These are phyloP conservation scores for Crypturellus tataupa DNA, from an alignment of 2,797 vertebrate species.

Conservation along the genomic window DNA sequence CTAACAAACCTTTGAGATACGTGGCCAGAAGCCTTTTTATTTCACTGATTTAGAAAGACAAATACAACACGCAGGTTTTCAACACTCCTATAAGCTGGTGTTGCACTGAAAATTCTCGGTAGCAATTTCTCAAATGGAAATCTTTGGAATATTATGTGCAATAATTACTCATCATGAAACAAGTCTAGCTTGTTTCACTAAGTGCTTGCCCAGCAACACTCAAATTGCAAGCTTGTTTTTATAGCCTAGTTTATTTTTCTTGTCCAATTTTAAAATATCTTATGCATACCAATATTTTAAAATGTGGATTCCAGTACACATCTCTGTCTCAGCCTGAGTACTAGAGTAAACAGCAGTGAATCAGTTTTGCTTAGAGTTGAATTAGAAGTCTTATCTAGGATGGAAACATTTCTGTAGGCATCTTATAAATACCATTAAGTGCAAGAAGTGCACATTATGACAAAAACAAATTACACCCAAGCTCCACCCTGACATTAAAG, in stretches of 20 bases:
- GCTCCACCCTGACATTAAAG: conserved; percentile 76
- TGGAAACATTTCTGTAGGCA: conserved; percentile 68
- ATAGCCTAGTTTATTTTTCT: conserved; percentile 68
- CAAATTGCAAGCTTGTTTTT: conserved; percentile 66
- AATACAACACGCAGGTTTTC: conserved; percentile 22
- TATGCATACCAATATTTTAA: background rate
- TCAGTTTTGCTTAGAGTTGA: conserved; percentile 25
- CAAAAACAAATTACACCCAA: conserved; percentile 73
- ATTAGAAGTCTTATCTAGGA: conserved; percentile 60
- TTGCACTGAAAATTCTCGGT: conserved; percentile 30
- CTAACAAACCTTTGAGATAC: background rate
- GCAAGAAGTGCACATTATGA: conserved; percentile 71
- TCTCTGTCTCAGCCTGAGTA: background rate
- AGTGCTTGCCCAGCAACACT: conserved; percentile 71
- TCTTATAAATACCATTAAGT: conserved; percentile 70
- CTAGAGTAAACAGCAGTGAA: conserved; percentile 27
- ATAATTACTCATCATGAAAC: conserved; percentile 69
- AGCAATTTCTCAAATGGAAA: conserved; percentile 70
- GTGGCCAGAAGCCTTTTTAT: background rate
- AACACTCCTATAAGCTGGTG: conserved; percentile 32
- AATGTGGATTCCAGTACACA: conserved; percentile 14
- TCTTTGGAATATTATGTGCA: conserved; percentile 57
- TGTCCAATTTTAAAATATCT: conserved; percentile 19
- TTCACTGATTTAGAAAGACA: background rate
- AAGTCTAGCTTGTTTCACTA: conserved; percentile 67